These are phyloP conservation scores for Pagrus major DNA, from an alignment of 2,113 vertebrate genomes.

Conservation along the genomic window DNA sequence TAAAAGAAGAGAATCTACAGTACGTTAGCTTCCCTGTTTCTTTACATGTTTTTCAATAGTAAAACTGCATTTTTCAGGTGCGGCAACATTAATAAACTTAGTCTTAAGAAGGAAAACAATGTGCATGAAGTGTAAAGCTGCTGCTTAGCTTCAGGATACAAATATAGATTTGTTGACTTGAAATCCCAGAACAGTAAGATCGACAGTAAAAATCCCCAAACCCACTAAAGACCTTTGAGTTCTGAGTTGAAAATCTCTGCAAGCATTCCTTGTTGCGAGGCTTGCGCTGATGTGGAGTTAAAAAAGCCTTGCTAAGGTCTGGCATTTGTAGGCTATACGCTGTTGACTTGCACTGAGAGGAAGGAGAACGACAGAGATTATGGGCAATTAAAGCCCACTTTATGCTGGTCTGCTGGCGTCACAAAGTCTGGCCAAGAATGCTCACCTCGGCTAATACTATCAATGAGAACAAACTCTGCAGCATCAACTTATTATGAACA, in stretches of 20 bases:
- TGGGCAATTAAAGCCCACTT: slow-evolving; percentile 81
- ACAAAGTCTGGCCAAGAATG: slow-evolving; percentile 80
- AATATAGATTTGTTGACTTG: slow-evolving; percentile 9
- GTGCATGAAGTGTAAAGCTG: not conserved
- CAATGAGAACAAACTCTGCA: slow-evolving; percentile 79
- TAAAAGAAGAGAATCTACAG: not conserved
- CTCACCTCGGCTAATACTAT: slow-evolving; percentile 81
- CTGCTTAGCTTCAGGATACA: slow-evolving; percentile 15
- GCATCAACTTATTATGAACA: slow-evolving; percentile 77
- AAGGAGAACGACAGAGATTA: slow-evolving; percentile 75
- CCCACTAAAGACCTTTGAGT: slow-evolving; percentile 43
- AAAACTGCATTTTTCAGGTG: not conserved
- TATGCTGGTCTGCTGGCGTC: slow-evolving; percentile 80
- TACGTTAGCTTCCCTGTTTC: not conserved
- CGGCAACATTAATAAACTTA: not conserved
- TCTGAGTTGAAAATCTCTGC: slow-evolving; percentile 50
- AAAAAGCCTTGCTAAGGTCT: slow-evolving; percentile 61
- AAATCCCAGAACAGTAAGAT: slow-evolving; percentile 18
- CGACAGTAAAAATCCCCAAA: slow-evolving; percentile 31
- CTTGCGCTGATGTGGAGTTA: slow-evolving; percentile 52
- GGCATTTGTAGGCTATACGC: slow-evolving; percentile 63
- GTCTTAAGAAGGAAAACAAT: slow-evolving; percentile 11
- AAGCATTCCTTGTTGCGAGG: slow-evolving; percentile 44
- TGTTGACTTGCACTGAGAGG: slow-evolving; percentile 71
- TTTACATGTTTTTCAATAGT: not conserved